Conservation (phyloP, 1,140 invertebrate genomes). For the Helicoverpa armigera region DNA sequence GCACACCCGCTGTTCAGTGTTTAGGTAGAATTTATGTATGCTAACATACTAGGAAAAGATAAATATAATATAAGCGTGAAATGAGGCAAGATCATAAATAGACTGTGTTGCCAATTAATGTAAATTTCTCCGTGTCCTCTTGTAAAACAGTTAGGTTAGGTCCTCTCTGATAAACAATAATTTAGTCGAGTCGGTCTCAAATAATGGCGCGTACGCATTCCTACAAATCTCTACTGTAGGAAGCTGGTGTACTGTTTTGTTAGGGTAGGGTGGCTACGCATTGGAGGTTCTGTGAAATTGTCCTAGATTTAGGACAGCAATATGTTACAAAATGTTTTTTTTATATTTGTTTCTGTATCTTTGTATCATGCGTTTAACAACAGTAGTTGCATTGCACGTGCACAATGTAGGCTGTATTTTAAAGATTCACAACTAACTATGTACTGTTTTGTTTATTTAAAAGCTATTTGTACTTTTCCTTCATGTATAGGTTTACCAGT, state of each 20-base stretch:
- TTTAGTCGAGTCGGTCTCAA: slow-evolving; percentile 58
- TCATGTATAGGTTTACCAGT: too few species aligned
- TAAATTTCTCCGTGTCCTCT: slow-evolving; percentile 39
- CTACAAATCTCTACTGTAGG: slow-evolving; percentile 58
- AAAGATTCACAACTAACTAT: too few species aligned
- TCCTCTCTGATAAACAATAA: slow-evolving; percentile 55
- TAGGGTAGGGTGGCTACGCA: background rate
- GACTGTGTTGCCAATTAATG: slow-evolving; percentile 48
- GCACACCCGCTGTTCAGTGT: background rate
- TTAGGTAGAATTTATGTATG: slow-evolving; percentile 32
- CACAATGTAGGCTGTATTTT: too few species aligned
- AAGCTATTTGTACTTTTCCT: too few species aligned
- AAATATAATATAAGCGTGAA: slow-evolving; percentile 40
- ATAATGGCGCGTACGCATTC: slow-evolving; percentile 47
- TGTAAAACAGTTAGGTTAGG: slow-evolving; percentile 33
- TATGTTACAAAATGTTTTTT: too few species aligned
- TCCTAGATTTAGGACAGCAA: background rate
- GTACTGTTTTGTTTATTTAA: too few species aligned
- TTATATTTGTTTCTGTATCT: too few species aligned
- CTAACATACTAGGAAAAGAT: slow-evolving; percentile 36
- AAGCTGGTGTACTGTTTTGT: slow-evolving; percentile 50
- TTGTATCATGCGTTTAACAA: too few species aligned
- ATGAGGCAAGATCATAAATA: slow-evolving; percentile 54
- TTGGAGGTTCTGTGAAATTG: background rate
- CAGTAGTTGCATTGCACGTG: too few species aligned